Conservation (phyloP, 2,113 vertebrate genomes). For the Pelecanus crispus region DNA sequence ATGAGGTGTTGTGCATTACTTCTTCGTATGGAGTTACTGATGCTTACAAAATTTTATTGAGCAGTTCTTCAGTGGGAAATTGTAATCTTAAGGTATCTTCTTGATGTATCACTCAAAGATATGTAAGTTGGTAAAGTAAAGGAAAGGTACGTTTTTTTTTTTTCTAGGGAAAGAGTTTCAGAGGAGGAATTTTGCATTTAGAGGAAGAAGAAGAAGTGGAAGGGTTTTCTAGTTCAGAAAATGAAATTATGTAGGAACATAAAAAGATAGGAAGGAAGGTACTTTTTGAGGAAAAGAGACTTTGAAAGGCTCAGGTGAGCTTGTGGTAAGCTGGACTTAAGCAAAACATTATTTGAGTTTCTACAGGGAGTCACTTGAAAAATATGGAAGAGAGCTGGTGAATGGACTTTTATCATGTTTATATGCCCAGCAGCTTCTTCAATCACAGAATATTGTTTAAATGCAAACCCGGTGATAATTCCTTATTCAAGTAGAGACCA, state of each 20-base stretch:
- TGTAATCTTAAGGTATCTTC: not conserved
- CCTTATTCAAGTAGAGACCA: not conserved
- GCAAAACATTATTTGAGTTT: not conserved
- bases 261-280: not conserved
- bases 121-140: not conserved
- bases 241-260: not conserved
- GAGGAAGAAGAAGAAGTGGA: not conserved
- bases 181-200: not conserved
- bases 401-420: not conserved
- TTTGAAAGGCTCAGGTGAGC: not conserved
- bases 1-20: not conserved
- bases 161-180: not conserved
- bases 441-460: not conserved
- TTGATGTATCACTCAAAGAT: not conserved
- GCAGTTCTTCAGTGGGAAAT: not conserved
- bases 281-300: not conserved
- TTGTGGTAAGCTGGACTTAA: not conserved
- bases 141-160: not conserved
- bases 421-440: not conserved
- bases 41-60: not conserved
- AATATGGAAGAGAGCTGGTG: not conserved
- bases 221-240: not conserved
- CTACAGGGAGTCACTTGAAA: not conserved
- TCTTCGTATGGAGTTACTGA: not conserved
- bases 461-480: not conserved